Evolutionary conservation across 2,888 invertebrate genomes (phyloP).

Genomic region (Rhodophaea formosa): DNA sequence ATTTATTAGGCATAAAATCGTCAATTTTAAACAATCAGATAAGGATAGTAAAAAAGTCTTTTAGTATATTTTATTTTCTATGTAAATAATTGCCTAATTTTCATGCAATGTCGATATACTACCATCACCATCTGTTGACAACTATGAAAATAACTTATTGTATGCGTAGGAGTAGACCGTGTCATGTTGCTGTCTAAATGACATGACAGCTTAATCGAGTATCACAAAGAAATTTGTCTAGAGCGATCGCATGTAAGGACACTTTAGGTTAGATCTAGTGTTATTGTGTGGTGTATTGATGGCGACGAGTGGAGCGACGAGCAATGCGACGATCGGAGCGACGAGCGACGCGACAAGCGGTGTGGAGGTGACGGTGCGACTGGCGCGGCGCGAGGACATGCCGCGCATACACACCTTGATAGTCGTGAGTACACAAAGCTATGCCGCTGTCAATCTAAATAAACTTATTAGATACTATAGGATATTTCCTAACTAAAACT

Average conservation of each 20-base stretch:
- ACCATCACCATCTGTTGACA: not conserved
- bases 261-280: not conserved
- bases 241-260: not conserved
- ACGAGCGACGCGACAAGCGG: constrained; percentile 7
- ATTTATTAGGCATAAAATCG: no score
- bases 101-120: not conserved
- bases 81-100: no score
- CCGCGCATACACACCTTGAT: constrained; percentile 49
- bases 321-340: no score
- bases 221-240: not conserved
- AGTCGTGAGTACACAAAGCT: constrained; percentile 42
- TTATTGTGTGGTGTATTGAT: not conserved
- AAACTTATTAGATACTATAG: no score
- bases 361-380: constrained; percentile 40
- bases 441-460: no score
- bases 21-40: no score
- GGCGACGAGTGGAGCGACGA: constrained; percentile 11
- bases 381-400: constrained; percentile 50
- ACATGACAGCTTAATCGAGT: not conserved
- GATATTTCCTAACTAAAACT: no score
- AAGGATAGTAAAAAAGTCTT: no score
- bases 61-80: no score
- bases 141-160: not conserved
- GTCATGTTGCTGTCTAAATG: not conserved
- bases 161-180: not conserved